Conservation (phyloP, 2,113 vertebrate species). For the Tachuris rubrigastra region DNA sequence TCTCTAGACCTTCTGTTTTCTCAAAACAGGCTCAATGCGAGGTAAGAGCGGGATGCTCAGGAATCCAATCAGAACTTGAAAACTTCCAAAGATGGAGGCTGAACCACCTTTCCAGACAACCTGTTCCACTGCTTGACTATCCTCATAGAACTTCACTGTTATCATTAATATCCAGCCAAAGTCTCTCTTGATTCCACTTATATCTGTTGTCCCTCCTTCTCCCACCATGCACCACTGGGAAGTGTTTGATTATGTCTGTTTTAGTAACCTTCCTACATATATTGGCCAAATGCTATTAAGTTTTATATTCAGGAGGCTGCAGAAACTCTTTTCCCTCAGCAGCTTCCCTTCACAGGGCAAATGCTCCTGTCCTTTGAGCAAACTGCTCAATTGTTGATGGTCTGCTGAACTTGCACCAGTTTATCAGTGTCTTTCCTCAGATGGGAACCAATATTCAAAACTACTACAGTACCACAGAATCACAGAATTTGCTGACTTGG, state of each 20-base stretch:
- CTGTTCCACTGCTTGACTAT: not conserved
- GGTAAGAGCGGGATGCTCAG: not conserved
- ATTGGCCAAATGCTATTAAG: not conserved
- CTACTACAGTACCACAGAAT: not conserved
- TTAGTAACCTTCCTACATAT: not conserved
- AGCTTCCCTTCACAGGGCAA: not conserved
- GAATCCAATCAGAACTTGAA: not conserved
- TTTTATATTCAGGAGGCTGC: not conserved
- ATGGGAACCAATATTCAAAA: not conserved
- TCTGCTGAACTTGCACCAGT: not conserved
- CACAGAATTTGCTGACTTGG: not conserved
- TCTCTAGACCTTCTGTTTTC: not conserved
- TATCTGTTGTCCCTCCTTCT: not conserved
- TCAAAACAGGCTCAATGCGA: not conserved
- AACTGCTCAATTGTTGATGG: not conserved
- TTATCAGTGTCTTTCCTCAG: not conserved
- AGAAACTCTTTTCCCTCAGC: not conserved
- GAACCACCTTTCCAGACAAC: not conserved
- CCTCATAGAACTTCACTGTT: not conserved
- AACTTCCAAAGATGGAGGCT: not conserved
- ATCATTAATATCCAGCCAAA: not conserved
- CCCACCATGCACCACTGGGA: not conserved
- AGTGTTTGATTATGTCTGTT: not conserved
- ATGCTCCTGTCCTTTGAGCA: not conserved
- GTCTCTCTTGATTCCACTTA: not conserved